These are phyloP conservation scores for Catocala sponsa DNA, from an alignment of 2,888 invertebrate species.

Conservation along the genomic window DNA sequence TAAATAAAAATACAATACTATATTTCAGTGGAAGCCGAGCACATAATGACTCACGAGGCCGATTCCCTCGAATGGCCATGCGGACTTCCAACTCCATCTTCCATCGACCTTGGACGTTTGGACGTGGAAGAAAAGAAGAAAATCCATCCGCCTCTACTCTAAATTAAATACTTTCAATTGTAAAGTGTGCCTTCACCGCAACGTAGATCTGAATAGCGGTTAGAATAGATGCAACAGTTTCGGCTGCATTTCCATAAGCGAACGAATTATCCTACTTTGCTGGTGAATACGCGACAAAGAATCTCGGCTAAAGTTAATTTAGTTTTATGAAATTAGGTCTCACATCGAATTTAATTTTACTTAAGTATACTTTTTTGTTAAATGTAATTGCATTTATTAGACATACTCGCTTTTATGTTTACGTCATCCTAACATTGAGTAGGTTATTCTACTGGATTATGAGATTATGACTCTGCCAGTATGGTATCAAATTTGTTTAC, in stretches of 20 bases:
- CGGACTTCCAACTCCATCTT: constrained; percentile 92
- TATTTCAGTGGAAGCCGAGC: constrained; percentile 91
- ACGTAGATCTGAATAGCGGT: constrained; percentile 39
- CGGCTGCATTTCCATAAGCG: constrained; percentile 16
- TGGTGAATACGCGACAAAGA: too few species aligned
- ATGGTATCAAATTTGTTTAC: too few species aligned
- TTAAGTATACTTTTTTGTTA: too few species aligned
- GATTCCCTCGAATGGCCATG: constrained; percentile 91
- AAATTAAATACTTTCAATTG: constrained; percentile 45
- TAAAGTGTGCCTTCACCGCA: constrained; percentile 67
- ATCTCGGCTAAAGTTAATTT: too few species aligned
- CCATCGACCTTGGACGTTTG: constrained; percentile 90
- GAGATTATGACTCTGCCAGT: too few species aligned
- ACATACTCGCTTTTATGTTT: too few species aligned
- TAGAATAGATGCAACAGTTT: constrained; percentile 34
- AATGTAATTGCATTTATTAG: too few species aligned
- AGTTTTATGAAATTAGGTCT: too few species aligned
- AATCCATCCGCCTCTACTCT: constrained; percentile 88
- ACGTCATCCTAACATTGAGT: too few species aligned
- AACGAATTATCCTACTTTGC: constrained; percentile 3
- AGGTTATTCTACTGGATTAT: too few species aligned
- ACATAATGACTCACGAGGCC: constrained; percentile 92
- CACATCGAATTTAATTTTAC: too few species aligned
- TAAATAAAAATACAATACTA: too few species aligned
- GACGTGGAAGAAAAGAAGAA: constrained; percentile 90